Evolutionary conservation across 2,797 vertebrate species (phyloP), one percentile per base, ranked within the genome.

Genomic region (Micrastur ruficollis): DNA sequence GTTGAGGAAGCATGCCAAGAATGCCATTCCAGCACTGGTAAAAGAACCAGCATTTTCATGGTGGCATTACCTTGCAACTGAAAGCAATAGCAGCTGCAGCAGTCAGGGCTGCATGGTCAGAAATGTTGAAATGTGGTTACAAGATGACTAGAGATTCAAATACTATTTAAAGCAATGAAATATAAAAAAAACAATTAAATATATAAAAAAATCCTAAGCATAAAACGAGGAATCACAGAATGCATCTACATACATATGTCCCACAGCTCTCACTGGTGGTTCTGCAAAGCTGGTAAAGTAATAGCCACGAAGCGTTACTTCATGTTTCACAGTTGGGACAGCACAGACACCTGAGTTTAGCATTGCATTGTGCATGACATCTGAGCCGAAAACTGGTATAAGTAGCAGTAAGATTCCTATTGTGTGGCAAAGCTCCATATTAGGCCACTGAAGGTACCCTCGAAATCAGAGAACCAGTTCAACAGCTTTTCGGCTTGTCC

Each of bases 361-460:
- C 0, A 40, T 10, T 4, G 2, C 6, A 7, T 3, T 6, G 25
- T 7, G 16, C 32, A 3, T 0, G 1, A 5, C 40, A 19, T 1
- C 65, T 73, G 46, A 5, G 6, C 42, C 59, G 40, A 40, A 63
- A 72, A 2, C 0, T 5, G 0, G 4, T 3, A 0, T 22, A 4
- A 23, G 59, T 0, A 34, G 34, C 73, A 47, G 4, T 0, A 14
- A 14, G 47, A 12, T 3, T 25, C 47, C 38, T 29, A 0, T 5
- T n/a, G 18, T 20, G 23, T 6, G 20, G 23, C 32, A 71, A 38
- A 63, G 70, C 32, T 59, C 47, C 17, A 0, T 2, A 11, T 4
- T 0, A 14, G 23, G 66, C 44, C 34, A 1, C 25, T 70, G n/a
- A 18, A 49, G 40, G 47, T 2, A 27, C 47, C n/a, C 38, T 5